phyloP scores from a whole-genome alignment of 2,888 invertebrate genomes.

The Plusia festucae region DNA sequence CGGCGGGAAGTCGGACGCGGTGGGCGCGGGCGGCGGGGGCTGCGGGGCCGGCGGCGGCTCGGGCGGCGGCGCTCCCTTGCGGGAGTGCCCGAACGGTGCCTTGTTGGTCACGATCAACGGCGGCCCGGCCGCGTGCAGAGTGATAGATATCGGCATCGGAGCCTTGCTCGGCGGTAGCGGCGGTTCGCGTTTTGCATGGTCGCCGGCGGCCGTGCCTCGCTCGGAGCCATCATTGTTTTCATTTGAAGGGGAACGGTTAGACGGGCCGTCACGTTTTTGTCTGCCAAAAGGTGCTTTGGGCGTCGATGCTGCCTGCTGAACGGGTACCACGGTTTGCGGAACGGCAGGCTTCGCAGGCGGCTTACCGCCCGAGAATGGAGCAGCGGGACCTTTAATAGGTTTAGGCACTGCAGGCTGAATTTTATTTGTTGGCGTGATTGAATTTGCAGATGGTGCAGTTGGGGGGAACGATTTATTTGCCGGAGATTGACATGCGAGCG shows the following conservation, averaged over 20 bases:
- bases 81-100: slow-evolving; percentile 83
- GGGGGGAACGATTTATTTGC: slow-evolving; percentile 75
- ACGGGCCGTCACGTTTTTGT: slow-evolving; percentile 81
- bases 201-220: slow-evolving; percentile 58
- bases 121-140: slow-evolving; percentile 80
- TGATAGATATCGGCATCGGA: slow-evolving; percentile 87
- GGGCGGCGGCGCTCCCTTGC: slow-evolving; percentile 73
- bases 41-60: slow-evolving; percentile 79
- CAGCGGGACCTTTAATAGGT: slow-evolving; percentile 79
- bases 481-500: slow-evolving; percentile 55
- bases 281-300: slow-evolving; percentile 85
- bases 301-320: slow-evolving; percentile 81
- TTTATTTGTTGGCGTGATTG: slow-evolving; percentile 68
- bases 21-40: slow-evolving; percentile 83
- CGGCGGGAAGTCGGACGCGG: slow-evolving; percentile 87
- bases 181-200: slow-evolving; percentile 79
- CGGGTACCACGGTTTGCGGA: slow-evolving; percentile 83
- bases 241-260: slow-evolving; percentile 79
- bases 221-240: slow-evolving; percentile 74
- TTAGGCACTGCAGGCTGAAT: slow-evolving; percentile 74
- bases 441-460: slow-evolving; percentile 64
- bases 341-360: slow-evolving; percentile 81
- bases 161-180: slow-evolving; percentile 83
- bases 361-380: slow-evolving; percentile 84
- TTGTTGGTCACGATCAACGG: slow-evolving; percentile 87